phyloP scores from a whole-genome alignment of 1,140 invertebrate species.

The Lordiphosa mommai region DNA sequence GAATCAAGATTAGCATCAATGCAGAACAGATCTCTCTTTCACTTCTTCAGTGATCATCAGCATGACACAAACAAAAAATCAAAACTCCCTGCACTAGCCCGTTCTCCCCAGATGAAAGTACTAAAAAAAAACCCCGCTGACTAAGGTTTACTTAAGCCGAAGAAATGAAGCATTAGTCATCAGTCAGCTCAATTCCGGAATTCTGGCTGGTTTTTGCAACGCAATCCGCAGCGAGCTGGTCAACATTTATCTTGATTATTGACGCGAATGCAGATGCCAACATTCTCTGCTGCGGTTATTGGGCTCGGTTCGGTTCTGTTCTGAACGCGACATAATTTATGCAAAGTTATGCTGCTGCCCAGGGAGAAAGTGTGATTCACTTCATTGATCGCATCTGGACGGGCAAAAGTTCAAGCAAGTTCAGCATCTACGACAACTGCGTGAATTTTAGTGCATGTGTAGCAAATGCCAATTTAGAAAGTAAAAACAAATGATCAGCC shows the following conservation, averaged over 20 bases:
- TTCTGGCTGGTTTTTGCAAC: constrained; percentile 49
- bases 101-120: constrained; percentile 17
- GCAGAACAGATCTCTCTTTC: not conserved
- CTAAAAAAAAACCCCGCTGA: constrained; percentile 56
- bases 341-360: constrained; percentile 37
- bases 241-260: constrained; percentile 76
- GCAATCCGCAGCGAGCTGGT: constrained; percentile 44
- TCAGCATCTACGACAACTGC: constrained; percentile 32
- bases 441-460: constrained; percentile 44
- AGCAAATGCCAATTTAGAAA: constrained; percentile 76
- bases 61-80: constrained; percentile 32
- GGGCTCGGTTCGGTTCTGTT: constrained; percentile 23
- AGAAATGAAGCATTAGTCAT: constrained; percentile 63
- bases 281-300: constrained; percentile 9
- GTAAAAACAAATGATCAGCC: constrained; percentile 71
- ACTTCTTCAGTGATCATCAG: constrained; percentile 16
- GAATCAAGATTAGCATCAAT: no score
- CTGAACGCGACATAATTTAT: constrained; percentile 69
- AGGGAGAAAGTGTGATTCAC: constrained; percentile 72
- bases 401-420: constrained; percentile 55
- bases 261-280: constrained; percentile 18
- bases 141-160: constrained; percentile 40
- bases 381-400: constrained; percentile 41
- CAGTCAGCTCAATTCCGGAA: constrained; percentile 47
- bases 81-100: constrained; percentile 18